These are phyloP conservation scores for Acropora yongei DNA, from an alignment of 64 coral and sea anemone genomes.

Conservation along the genomic window DNA sequence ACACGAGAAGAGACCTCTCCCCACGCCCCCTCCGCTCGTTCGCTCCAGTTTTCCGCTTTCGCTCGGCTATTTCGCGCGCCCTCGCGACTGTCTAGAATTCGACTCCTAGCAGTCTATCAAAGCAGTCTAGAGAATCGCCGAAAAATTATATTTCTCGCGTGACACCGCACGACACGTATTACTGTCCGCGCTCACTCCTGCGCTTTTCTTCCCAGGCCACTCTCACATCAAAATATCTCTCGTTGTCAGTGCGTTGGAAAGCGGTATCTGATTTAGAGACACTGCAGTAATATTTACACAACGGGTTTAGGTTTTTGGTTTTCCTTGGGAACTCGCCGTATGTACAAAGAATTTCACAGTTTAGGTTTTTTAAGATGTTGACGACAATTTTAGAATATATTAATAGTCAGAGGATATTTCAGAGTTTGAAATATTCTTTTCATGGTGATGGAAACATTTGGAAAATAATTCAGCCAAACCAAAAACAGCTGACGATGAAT, in stretches of 20 bases:
- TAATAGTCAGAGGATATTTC: background rate
- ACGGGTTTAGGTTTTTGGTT: background rate
- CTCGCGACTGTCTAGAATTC: too few species aligned
- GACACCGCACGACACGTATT: too few species aligned
- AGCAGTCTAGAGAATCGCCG: too few species aligned
- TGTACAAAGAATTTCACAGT: slow-evolving; percentile 16
- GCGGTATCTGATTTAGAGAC: background rate
- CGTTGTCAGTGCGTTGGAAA: background rate
- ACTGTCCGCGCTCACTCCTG: background rate
- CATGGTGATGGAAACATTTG: background rate
- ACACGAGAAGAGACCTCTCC: too few species aligned
- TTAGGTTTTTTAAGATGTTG: background rate
- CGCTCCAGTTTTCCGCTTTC: too few species aligned
- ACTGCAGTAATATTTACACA: background rate
- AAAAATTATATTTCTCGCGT: too few species aligned
- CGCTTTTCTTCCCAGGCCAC: background rate
- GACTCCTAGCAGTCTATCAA: too few species aligned
- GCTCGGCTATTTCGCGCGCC: too few species aligned
- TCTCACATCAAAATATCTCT: background rate
- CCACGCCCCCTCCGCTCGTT: too few species aligned
- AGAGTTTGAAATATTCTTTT: background rate
- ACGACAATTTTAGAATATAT: slow-evolving; percentile 2
- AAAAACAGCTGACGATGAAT: background rate
- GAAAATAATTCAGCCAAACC: background rate
- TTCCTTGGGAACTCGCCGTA: background rate